Conservation (phyloP, 2,888 invertebrate species). For the Formica aserva region DNA sequence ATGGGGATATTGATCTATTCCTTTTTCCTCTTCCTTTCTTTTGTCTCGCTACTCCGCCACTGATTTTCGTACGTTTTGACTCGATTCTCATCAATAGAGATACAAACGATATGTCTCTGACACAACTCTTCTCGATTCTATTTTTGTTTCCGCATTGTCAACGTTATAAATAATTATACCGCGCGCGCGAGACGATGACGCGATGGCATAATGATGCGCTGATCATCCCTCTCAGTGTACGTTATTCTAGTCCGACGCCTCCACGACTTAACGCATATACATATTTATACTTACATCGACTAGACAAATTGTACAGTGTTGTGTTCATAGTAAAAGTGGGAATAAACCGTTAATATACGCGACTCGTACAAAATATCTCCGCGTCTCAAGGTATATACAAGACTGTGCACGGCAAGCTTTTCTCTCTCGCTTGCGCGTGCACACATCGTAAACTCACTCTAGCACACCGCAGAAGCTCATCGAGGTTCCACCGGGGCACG, state of each 20-base stretch:
- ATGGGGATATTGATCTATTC: constrained; percentile 33
- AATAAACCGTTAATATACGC: constrained; percentile 74
- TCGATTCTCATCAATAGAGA: constrained; percentile 65
- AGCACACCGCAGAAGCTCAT: too few species aligned
- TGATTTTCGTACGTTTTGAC: constrained; percentile 11
- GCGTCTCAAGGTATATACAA: too few species aligned
- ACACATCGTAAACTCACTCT: too few species aligned
- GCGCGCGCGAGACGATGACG: background rate
- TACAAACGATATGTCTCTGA: constrained; percentile 79
- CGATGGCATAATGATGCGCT: constrained; percentile 12
- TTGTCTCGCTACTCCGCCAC: constrained; percentile 24
- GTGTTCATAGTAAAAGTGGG: constrained; percentile 74
- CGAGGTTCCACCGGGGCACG: too few species aligned
- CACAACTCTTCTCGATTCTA: constrained; percentile 34
- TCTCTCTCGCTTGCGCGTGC: too few species aligned
- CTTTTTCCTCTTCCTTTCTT: background rate
- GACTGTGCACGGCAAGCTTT: too few species aligned
- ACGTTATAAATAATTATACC: constrained; percentile 27
- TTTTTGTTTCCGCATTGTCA: constrained; percentile 57
- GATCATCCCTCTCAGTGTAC: constrained; percentile 68
- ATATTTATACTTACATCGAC: constrained; percentile 77
- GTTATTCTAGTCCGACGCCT: constrained; percentile 67
- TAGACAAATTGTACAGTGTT: constrained; percentile 76
- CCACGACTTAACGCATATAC: constrained; percentile 68
- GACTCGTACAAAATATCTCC: too few species aligned